Base-by-base conservation (phyloP, 2,113 vertebrate genomes). In the Micronycteris hirsuta region DNA sequence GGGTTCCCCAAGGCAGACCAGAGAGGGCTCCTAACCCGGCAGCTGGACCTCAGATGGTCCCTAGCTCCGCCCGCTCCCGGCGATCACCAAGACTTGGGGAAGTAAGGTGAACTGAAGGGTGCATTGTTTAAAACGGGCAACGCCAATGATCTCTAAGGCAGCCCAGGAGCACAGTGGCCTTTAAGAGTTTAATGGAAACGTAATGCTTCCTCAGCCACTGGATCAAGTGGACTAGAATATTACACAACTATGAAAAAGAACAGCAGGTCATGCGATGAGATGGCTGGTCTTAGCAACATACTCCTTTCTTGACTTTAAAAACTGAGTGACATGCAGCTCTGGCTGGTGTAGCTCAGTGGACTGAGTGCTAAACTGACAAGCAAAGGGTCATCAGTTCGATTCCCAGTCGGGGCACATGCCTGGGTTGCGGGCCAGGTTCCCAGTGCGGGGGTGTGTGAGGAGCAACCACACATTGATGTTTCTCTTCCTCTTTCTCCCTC, bases 261-360 rank as follows among this genome's bases (percentile, higher is more conserved):
- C 9, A 1, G 19, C 56, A 26, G 9, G 20, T 4, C 1, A 1
- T 0, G 1, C 12, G 4, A 5, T 0, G 2, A 16, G 26, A 28
- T 15, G 22, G 7, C 1, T 56, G 71, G 4, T 38, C 31, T 22
- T 36, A 15, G 13, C 43, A 26, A 74, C 15, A 24, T 16, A 16
- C 1, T n/a, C 7, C 13, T 76, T 52, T 84, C 41, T 83, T n/a
- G 2, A 26, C 71, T 70, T 63, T 47, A 68, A 67, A 77, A 45
- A 24, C 1, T 31, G 67, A 82, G 36, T 67, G 45, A 45, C 56
- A 58, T 24, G 56, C 56, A 58, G 22, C 56, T 58, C 20, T 58
- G 22, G 56, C 56, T 58, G 56, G 22, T 58, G 22, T 58, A 22
- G 56, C 56, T 58, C 56, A 58, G 56, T 58, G 56, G 56, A 58